phyloP scores from a whole-genome alignment of 2,797 vertebrate genomes.

The Danio aesculapii region DNA sequence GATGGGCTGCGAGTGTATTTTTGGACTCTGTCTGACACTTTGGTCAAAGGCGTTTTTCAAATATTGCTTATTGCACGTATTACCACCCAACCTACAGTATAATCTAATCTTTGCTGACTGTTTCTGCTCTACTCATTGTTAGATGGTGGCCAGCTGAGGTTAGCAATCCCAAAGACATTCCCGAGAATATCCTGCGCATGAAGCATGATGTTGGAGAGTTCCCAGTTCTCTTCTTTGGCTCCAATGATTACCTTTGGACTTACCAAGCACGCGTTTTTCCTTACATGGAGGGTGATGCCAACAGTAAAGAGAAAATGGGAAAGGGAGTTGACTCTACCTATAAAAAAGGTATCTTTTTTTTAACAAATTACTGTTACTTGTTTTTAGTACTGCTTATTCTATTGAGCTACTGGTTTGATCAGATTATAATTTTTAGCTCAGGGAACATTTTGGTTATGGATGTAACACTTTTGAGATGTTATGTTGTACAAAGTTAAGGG shows the following conservation, averaged over 20 bases:
- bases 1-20: too few relatives aligned
- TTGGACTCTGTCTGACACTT: too few relatives aligned
- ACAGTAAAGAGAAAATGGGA: constrained; percentile 97
- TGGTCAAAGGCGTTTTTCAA: too few relatives aligned
- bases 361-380: not conserved
- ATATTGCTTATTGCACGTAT: too few relatives aligned
- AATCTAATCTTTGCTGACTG: not conserved
- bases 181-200: constrained; percentile 96
- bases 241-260: constrained; percentile 98
- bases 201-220: constrained; percentile 96
- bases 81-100: not conserved
- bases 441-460: not conserved
- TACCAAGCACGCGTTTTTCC: constrained; percentile 98
- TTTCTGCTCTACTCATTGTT: constrained; percentile 11
- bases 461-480: too few relatives aligned
- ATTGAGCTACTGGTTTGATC: not conserved
- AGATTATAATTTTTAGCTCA: not conserved
- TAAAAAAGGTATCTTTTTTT: constrained; percentile 87
- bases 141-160: constrained; percentile 99
- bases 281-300: constrained; percentile 98
- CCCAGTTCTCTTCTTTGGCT: constrained; percentile 96
- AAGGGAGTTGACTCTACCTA: constrained; percentile 95
- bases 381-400: not conserved
- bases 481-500: too few relatives aligned
- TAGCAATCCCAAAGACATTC: constrained; percentile 92